These are phyloP conservation scores for Isichthys henryi DNA, from an alignment of 2,113 vertebrate genomes.

Conservation along the genomic window DNA sequence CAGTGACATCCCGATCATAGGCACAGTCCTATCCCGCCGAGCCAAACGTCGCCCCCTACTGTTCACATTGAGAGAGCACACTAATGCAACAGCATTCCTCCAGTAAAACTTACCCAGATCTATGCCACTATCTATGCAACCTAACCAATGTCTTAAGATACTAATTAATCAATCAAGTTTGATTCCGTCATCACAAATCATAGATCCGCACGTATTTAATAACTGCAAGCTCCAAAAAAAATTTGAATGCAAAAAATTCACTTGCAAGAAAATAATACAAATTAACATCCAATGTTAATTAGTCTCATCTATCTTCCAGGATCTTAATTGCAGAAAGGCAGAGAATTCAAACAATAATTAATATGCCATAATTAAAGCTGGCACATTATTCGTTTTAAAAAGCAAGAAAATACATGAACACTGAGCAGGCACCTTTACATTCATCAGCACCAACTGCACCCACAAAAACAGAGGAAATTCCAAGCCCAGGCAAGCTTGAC, in stretches of 20 bases:
- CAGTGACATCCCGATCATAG: not conserved
- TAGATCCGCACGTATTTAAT: not conserved
- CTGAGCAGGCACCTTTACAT: not conserved
- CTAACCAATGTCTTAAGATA: not conserved
- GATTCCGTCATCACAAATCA: not conserved
- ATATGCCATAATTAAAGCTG: not conserved
- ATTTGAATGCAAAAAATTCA: not conserved
- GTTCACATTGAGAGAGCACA: not conserved
- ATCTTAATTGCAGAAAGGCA: conserved; percentile 3
- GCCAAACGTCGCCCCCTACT: not conserved
- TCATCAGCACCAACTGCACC: not conserved
- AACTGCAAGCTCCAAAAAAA: not conserved
- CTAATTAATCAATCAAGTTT: not conserved
- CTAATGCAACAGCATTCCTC: not conserved
- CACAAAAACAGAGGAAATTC: not conserved
- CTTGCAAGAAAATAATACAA: not conserved
- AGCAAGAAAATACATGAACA: not conserved
- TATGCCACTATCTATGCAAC: not conserved
- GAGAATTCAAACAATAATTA: not conserved
- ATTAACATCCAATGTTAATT: not conserved
- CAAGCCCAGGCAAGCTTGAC: not conserved
- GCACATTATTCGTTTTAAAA: not conserved
- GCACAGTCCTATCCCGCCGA: not conserved
- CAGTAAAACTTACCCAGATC: not conserved
- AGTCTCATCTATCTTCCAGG: not conserved